Evolutionary conservation across 2,113 vertebrate genomes (phyloP), one percentile per base, ranked within the genome.

Genomic region (Mirounga angustirostris): DNA sequence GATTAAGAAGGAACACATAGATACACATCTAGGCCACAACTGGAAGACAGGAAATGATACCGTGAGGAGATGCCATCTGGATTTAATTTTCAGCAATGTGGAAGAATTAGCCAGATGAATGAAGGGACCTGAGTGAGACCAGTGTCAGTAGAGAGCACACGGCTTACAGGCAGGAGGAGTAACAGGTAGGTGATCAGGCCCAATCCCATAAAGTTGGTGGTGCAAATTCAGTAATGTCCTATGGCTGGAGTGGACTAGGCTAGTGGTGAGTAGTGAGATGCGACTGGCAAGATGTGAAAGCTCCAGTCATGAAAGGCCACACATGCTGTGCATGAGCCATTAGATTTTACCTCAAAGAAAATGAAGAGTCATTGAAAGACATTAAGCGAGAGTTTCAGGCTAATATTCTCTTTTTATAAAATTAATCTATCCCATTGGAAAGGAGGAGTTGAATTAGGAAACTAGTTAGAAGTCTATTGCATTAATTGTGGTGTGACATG

Each of bases 361-460:
- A 6, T n/a, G 54, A 69, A 9, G 22, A 54, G 5, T 1, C 9
- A 30, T 16, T 50, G 63, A 76, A 85, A 92, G 18, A 63, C 8
- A 26, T 36, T 83, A 67, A 63, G 21, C 18, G 78, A 91, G 24
- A 82, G 5, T 52, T 78, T 69, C 54, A 50, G 7, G 24, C 14
- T 94, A 28, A 85, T 85, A 80, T 90, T 69, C 43, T 67, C 8
- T 91, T 82, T 81, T 78, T 54, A n/a, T 83, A 65, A 87, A 71
- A 63, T 81, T 30, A 69, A 26, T 40, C 30, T 79, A 52, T 65
- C 28, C 1, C 82, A 0, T 7, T 46, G 61, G 28, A 94, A 4
- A 22, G 6, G 21, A 84, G 14, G 5, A 74, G 16, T 28, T 84
- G 24, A 93, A 28, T 26, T 1, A 46, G 43, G 16, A 15, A 61